Evolutionary conservation across 2,888 invertebrate species (phyloP), one percentile per base, ranked within the genome.

Genomic region (Sesamia inferens): DNA sequence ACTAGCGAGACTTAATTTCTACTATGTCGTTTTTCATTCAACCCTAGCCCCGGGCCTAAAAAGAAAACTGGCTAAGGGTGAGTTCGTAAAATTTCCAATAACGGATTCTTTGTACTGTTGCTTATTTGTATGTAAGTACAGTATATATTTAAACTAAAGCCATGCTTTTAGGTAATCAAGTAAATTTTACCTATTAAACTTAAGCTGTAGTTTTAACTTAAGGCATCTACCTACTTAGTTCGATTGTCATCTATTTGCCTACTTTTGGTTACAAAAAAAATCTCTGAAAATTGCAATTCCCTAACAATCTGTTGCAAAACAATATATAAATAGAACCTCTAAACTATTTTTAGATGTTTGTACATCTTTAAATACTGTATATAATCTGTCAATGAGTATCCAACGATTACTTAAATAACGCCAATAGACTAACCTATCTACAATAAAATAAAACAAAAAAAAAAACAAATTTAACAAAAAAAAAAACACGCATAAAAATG

Each of bases 1-100:
- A 95, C 92, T 72, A 68, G 89, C 90, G 92, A 90, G 91, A 94
- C 93, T 94, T 95, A 94, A 95, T 95, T 94, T 95, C 91, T 93
- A 87, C 84, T 73, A 83, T 88, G 90, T 94, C 95, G 93, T 95
- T 95, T 95, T 94, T 95, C 95, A 95, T 94, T 92, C 92, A 88
- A 92, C 92, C 92, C 93, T 90, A 90, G 83, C 83, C 39, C 14
- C n/a, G 48, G 39, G 42, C 48, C 2, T 3, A 10, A 22, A 58
- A 19, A 16, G 24, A 74, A 82, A 89, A 68, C 11, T 10, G 71
- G 22, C 31, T 78, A 89, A 85, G 81, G 82, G 19, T 3, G 31
- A 68, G 64, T 78, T 5, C 8, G 4, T 5, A 22, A 65, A 31
- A 68, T 62, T 4, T 13, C 16, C 14, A 0, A 3, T 22, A 0